Evolutionary conservation across 2,888 invertebrate genomes (phyloP), one percentile per base, ranked within the genome.

Genomic region (Apotomis turbidana): DNA sequence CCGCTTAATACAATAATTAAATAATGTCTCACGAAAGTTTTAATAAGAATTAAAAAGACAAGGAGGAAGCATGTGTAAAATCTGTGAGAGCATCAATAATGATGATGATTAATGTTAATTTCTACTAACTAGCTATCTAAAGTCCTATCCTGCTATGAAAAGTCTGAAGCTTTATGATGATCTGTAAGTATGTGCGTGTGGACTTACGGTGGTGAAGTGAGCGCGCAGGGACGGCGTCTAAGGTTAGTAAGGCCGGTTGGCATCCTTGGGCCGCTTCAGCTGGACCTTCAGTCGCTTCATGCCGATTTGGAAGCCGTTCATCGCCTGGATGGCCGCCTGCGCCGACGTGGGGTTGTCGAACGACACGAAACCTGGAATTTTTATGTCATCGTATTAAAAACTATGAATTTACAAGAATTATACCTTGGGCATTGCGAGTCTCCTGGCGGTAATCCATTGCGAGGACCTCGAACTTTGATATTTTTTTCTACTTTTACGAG

Each of bases 301-400:
- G 87, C 99, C 99, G 93, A 99, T 99, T 94, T 99, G 99, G 95
- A 99, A 99, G 89, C 99, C 99, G 94, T 99, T 99, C 99, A 99
- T 99, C 84, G 99, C 97, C 93, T 99, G 98, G 91, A 99, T 99
- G 83, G 99, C 99, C 81, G 98, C 97, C 93, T 99, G 99, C 89
- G 99, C 99, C 90, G 98, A 98, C 84, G 97, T 95, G 82, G 98
- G 98, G 95, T 99, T 99, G 95, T 99, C 99, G 94, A 99, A 99
- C 86, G 99, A 99, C 86, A 99, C 99, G 94, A 99, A 99, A 89
- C 99, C 99, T 99, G 91, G 2, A 91, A 88, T 49, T 9, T 10
- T 3, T 2, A 9, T 10, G 9, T 9, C 49, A 9, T 9, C 49
- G 3, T 49, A 49, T 49, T 1, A 8, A n/a, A n/a, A n/a, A n/a